Evolutionary conservation across 2,888 invertebrate genomes (phyloP).

Genomic region (Suillia variegata): DNA sequence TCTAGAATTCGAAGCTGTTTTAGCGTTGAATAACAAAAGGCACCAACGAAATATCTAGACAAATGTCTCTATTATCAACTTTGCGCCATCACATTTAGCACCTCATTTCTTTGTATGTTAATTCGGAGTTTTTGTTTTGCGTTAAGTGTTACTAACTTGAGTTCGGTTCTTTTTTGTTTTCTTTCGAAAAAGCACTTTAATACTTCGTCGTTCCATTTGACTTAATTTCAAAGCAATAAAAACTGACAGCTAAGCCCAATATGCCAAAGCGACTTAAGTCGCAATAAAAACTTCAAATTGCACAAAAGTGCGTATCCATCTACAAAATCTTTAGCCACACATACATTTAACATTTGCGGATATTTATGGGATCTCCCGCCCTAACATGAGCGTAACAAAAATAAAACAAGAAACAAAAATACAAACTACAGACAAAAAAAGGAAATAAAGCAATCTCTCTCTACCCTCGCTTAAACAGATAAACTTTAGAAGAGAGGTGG

Average conservation of each 20-base stretch:
- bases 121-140: not conserved
- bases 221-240: not conserved
- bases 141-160: not conserved
- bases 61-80: too few species aligned
- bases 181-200: not conserved
- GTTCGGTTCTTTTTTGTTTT: not conserved
- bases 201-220: too few species aligned
- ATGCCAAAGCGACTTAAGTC: not conserved
- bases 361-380: not conserved
- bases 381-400: too few species aligned
- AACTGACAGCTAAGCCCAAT: not conserved
- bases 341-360: not conserved
- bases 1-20: not conserved
- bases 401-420: not conserved
- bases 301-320: not conserved
- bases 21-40: too few species aligned
- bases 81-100: not conserved
- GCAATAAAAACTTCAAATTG: not conserved
- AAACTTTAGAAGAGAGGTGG: constrained; percentile 44
- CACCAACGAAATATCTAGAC: too few species aligned
- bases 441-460: not conserved
- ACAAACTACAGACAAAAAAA: not conserved
- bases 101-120: not conserved
- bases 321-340: not conserved
- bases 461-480: not conserved